These are phyloP conservation scores for Mythimna lalbum DNA, from an alignment of 2,888 invertebrate genomes.

Conservation along the genomic window DNA sequence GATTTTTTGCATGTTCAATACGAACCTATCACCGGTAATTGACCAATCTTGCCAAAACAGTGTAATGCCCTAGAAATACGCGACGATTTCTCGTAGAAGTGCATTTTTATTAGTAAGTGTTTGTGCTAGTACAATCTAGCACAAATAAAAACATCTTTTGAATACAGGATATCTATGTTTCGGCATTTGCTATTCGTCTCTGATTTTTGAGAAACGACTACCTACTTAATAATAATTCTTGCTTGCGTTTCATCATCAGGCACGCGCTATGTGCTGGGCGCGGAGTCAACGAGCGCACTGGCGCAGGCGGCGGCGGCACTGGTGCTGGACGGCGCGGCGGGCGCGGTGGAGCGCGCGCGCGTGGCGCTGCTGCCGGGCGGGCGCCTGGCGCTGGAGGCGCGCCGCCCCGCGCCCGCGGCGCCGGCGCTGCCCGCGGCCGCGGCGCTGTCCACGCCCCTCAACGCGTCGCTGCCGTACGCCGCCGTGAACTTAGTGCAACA, in stretches of 20 bases:
- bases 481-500: slow-evolving; percentile 93
- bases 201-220: not conserved
- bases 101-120: too few species aligned
- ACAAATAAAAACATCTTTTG: too few species aligned
- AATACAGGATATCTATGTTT: too few species aligned
- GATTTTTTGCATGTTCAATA: too few species aligned
- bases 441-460: slow-evolving; percentile 29
- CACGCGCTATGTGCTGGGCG: slow-evolving; percentile 82
- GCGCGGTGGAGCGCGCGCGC: slow-evolving; percentile 71
- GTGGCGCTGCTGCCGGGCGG: slow-evolving; percentile 63
- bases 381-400: slow-evolving; percentile 59
- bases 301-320: slow-evolving; percentile 66
- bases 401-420: slow-evolving; percentile 39
- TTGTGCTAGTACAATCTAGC: too few species aligned
- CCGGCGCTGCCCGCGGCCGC: slow-evolving; percentile 57
- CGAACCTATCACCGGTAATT: too few species aligned
- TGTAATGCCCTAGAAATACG: too few species aligned
- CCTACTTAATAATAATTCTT: not conserved
- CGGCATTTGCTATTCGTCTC: too few species aligned
- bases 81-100: too few species aligned
- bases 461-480: slow-evolving; percentile 82
- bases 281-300: slow-evolving; percentile 75
- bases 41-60: too few species aligned
- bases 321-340: slow-evolving; percentile 56
- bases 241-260: slow-evolving; percentile 65